These are phyloP conservation scores for Zaprionus lachaisei DNA, from an alignment of 1,140 invertebrate species.

Conservation along the genomic window DNA sequence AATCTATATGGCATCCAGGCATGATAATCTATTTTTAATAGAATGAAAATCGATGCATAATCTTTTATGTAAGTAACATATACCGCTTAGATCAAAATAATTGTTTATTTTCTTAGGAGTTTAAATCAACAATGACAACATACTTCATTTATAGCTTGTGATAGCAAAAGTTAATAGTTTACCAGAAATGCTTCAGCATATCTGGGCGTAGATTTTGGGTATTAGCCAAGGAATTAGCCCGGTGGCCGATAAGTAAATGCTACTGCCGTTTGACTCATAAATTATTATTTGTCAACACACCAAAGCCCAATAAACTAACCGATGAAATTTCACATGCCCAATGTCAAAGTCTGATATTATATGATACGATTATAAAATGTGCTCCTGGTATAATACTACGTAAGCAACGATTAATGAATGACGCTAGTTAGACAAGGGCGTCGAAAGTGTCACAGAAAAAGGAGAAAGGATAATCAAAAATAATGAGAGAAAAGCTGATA, in stretches of 20 bases:
- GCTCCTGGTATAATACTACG: constrained; percentile 57
- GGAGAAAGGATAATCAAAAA: background rate
- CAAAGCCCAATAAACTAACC: constrained; percentile 57
- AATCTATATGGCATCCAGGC: background rate
- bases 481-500: background rate
- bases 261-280: constrained; percentile 62
- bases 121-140: constrained; percentile 1
- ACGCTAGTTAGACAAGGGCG: constrained; percentile 42
- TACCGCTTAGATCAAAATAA: background rate
- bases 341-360: constrained; percentile 81
- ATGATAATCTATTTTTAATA: background rate
- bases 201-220: constrained; percentile 19
- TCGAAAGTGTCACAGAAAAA: background rate
- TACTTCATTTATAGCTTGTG: constrained; percentile 13
- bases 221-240: constrained; percentile 57
- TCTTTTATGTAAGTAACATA: background rate
- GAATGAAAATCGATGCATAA: background rate
- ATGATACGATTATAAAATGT: constrained; percentile 71
- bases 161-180: constrained; percentile 12
- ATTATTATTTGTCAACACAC: constrained; percentile 69
- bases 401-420: constrained; percentile 48
- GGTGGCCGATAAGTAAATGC: constrained; percentile 56
- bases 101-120: background rate
- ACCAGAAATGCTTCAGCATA: constrained; percentile 24
- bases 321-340: constrained; percentile 64